phyloP scores from a whole-genome alignment of 2,888 invertebrate species.

The Thumatha senex region DNA sequence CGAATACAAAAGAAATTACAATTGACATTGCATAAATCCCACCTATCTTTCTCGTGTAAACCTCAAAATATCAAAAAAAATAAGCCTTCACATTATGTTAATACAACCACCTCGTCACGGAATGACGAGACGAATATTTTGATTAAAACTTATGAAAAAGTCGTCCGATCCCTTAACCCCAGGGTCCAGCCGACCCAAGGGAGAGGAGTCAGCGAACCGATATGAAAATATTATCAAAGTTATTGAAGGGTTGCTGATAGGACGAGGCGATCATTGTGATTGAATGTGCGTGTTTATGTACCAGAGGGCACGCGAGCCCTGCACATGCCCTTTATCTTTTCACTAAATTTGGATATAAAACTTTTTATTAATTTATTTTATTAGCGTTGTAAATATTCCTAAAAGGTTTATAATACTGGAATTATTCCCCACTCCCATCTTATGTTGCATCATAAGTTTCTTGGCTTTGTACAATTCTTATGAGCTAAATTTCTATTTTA shows the following conservation, averaged over 20 bases:
- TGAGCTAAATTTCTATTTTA: too few species aligned
- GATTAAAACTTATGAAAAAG: slow-evolving; percentile 63
- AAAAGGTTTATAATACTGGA: too few species aligned
- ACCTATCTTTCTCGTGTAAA: slow-evolving; percentile 19
- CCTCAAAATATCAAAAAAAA: slow-evolving; percentile 45
- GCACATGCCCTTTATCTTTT: slow-evolving; percentile 1
- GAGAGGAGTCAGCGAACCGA: slow-evolving; percentile 23
- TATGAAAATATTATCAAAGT: slow-evolving; percentile 37
- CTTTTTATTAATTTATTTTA: slow-evolving; percentile 1
- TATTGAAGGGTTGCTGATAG: slow-evolving; percentile 35
- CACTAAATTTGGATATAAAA: slow-evolving; percentile 1
- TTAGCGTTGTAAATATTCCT: not conserved
- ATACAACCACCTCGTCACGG: slow-evolving; percentile 49
- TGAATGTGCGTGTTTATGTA: slow-evolving; percentile 32
- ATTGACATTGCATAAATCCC: not conserved
- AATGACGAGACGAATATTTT: slow-evolving; percentile 53
- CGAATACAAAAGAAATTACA: too few species aligned
- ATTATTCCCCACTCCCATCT: too few species aligned
- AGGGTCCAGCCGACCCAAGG: slow-evolving; percentile 13
- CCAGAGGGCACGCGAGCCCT: slow-evolving; percentile 3
- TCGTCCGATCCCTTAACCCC: slow-evolving; percentile 30
- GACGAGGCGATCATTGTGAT: slow-evolving; percentile 37
- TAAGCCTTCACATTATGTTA: slow-evolving; percentile 51
- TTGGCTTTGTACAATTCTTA: too few species aligned
- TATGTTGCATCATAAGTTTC: too few species aligned